Percentiles rank a stretch among this genome's conserved stretches.
These are phyloP conservation scores for Invenusta paracnida DNA, from an alignment of 2,888 invertebrate genomes.

Conservation along the genomic window DNA sequence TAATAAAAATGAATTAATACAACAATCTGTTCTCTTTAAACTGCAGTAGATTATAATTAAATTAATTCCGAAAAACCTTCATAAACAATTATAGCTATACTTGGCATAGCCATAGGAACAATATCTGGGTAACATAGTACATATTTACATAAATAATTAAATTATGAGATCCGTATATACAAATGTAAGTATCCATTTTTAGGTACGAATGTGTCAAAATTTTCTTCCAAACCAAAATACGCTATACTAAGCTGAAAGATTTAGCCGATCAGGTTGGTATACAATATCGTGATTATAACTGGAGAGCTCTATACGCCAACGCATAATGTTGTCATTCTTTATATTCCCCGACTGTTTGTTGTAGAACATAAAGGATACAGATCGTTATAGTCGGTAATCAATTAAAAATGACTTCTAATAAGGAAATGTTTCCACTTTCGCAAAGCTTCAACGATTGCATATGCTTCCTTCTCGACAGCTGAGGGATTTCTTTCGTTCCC, in stretches of 20 bases:
- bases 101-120: no score
- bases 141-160: no score
- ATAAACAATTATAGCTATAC: no score
- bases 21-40: no score
- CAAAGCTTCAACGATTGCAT: constrained; percentile 45
- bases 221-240: no score
- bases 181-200: no score
- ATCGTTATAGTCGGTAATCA: constrained; percentile 47
- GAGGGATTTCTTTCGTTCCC: constrained; percentile 33
- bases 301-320: constrained; percentile 46
- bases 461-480: constrained; percentile 45
- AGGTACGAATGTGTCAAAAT: no score
- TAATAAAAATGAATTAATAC: no score
- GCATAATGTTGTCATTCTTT: constrained; percentile 47
- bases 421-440: constrained; percentile 44
- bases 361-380: constrained; percentile 46
- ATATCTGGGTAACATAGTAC: no score
- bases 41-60: no score
- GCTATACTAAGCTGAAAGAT: constrained; percentile 42
- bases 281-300: constrained; percentile 44
- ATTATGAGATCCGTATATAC: no score
- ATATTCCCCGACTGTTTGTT: constrained; percentile 44
- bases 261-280: constrained; percentile 44
- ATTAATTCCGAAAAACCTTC: no score
- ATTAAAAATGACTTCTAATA: constrained; percentile 44